Evolutionary conservation across 2,888 invertebrate species (phyloP).

Genomic region (Tetranychus truncatus): DNA sequence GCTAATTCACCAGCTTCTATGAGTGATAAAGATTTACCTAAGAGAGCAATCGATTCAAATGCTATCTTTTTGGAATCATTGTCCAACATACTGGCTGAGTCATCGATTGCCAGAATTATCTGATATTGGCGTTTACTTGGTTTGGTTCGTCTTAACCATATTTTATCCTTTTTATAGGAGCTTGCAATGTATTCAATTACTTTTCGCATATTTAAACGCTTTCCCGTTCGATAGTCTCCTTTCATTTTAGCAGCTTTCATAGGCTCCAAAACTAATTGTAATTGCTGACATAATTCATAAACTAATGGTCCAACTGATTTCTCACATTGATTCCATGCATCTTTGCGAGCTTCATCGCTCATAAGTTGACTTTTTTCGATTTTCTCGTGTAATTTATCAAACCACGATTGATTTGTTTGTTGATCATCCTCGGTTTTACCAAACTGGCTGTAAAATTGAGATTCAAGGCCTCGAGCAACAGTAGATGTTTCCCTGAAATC

Average conservation of each 20-base stretch:
- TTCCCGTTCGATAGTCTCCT: conserved; percentile 91
- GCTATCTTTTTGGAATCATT: conserved; percentile 52
- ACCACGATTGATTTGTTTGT: conserved; percentile 11
- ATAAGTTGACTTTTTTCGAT: not conserved
- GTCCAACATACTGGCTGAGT: conserved; percentile 52
- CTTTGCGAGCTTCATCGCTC: not conserved
- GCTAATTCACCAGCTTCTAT: conserved; percentile 83
- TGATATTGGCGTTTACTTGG: conserved; percentile 90
- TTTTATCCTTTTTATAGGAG: conserved; percentile 94
- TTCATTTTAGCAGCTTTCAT: conserved; percentile 72
- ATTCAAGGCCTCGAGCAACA: conserved; percentile 15
- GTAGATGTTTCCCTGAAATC: conserved; percentile 43
- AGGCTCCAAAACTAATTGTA: conserved; percentile 83
- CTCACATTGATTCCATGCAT: conserved; percentile 17
- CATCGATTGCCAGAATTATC: conserved; percentile 85
- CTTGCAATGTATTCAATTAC: conserved; percentile 87
- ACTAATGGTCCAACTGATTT: conserved; percentile 40
- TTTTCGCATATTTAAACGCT: conserved; percentile 91
- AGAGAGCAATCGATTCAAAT: conserved; percentile 79
- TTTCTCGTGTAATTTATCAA: conserved; percentile 7
- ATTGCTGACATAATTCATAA: conserved; percentile 72
- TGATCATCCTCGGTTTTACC: conserved; percentile 8
- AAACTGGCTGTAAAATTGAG: conserved; percentile 16
- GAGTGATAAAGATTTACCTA: conserved; percentile 65
- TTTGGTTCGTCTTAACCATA: conserved; percentile 88